phyloP scores from a whole-genome alignment of 2,113 vertebrate species.

The Eonycteris spelaea region DNA sequence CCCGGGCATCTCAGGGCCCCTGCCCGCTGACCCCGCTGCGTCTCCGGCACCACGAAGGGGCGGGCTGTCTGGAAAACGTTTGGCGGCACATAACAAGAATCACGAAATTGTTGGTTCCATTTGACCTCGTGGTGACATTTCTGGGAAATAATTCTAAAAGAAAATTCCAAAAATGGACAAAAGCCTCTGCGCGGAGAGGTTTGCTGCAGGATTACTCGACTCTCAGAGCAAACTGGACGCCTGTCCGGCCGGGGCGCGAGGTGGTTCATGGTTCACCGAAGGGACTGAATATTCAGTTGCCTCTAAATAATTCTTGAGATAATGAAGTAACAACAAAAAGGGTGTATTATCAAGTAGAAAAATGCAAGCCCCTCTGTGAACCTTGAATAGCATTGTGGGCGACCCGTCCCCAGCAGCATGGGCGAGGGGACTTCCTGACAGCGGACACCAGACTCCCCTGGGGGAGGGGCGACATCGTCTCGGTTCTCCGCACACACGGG shows the following conservation, averaged over 20 bases:
- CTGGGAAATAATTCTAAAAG: constrained; percentile 56
- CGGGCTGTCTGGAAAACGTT: neutral
- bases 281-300: fast-evolving
- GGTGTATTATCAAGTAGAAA: neutral
- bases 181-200: neutral
- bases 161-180: constrained; percentile 45
- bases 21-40: fast-evolving
- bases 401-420: fast-evolving
- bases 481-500: fast-evolving
- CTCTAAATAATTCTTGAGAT: neutral
- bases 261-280: neutral
- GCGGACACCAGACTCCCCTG: neutral
- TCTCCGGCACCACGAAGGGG: neutral
- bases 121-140: constrained; percentile 49
- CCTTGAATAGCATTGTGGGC: fast-evolving
- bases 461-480: no score
- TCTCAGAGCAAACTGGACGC: neutral
- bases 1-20: no score
- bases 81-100: neutral
- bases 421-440: fast-evolving
- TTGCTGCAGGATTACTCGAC: neutral
- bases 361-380: fast-evolving
- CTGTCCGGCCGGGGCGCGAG: fast-evolving
- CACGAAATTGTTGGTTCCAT: constrained; percentile 11
- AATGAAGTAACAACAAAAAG: neutral